Percentiles rank a stretch among this genome's conserved stretches.
These are phyloP conservation scores for Ambastaia sidthimunki DNA, from an alignment of 2,797 vertebrate genomes.

Conservation along the genomic window DNA sequence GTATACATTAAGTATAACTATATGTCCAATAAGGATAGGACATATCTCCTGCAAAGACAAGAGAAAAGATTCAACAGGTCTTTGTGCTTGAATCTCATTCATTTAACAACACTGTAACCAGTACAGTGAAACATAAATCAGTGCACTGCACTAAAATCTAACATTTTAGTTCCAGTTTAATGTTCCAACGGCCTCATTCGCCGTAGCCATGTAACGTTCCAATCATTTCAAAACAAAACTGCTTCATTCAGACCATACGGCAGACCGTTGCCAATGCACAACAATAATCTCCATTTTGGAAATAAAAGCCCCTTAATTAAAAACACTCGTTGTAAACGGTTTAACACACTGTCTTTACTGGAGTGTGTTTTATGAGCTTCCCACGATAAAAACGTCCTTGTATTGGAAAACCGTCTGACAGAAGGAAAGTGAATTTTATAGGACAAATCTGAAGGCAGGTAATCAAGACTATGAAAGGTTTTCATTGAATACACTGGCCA, in stretches of 20 bases:
- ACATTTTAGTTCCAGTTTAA: not conserved
- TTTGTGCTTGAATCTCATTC: not conserved
- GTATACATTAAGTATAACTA: not conserved
- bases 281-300: constrained; percentile 65
- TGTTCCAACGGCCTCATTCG: not conserved
- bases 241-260: not conserved
- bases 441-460: constrained; percentile 69
- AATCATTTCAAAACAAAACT: constrained; percentile 33
- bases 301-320: constrained; percentile 69
- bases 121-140: constrained; percentile 2
- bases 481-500: constrained; percentile 69
- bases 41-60: not conserved
- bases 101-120: not conserved
- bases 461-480: constrained; percentile 60
- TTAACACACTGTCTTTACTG: constrained; percentile 71
- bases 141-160: not conserved
- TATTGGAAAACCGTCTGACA: constrained; percentile 56
- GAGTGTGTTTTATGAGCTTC: constrained; percentile 68
- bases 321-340: constrained; percentile 65
- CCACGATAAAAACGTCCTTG: constrained; percentile 63
- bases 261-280: constrained; percentile 40
- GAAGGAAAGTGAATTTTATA: constrained; percentile 63
- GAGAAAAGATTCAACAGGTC: not conserved
- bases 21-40: too few relatives aligned
- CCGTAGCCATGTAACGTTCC: not conserved